A percentile compares a stretch with the other conserved stretches of the same genome.
These are phyloP conservation scores for Puntigrus tetrazona DNA, from an alignment of 2,113 vertebrate genomes.

Conservation along the genomic window DNA sequence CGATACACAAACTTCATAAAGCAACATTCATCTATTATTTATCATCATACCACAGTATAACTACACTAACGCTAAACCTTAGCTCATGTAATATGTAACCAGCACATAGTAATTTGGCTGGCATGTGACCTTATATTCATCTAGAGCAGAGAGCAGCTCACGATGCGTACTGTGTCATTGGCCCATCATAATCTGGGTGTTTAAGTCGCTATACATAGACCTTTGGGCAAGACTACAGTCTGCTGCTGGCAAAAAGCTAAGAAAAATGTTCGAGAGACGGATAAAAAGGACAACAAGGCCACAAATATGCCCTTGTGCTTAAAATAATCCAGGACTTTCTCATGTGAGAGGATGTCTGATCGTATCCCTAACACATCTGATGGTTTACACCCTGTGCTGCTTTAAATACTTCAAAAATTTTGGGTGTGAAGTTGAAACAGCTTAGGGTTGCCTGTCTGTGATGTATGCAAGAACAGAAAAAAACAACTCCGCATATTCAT, in stretches of 20 bases:
- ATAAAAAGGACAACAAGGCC: constrained; percentile 26
- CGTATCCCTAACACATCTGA: neutral
- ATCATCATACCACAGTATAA: neutral
- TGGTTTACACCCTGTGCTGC: neutral
- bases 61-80: neutral
- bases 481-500: neutral
- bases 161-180: constrained; percentile 32
- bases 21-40: neutral
- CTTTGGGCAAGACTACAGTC: constrained; percentile 8
- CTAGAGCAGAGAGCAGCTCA: constrained; percentile 17
- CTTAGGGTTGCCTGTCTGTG: neutral
- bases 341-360: constrained; percentile 6
- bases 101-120: constrained; percentile 38
- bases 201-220: constrained; percentile 40
- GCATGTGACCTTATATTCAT: constrained; percentile 24
- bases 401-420: neutral
- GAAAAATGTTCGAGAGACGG: constrained; percentile 29
- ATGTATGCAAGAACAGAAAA: neutral
- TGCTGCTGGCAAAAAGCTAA: constrained; percentile 37
- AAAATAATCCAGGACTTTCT: constrained; percentile 45
- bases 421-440: neutral
- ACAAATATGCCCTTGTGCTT: constrained; percentile 39
- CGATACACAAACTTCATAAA: constrained; percentile 1
- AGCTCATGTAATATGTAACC: neutral
- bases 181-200: constrained; percentile 32